A percentile compares a stretch with the other conserved stretches of the same genome.
These are phyloP conservation scores for Trematocara stigmaticum DNA, from an alignment of 2,113 vertebrate species.

Conservation along the genomic window DNA sequence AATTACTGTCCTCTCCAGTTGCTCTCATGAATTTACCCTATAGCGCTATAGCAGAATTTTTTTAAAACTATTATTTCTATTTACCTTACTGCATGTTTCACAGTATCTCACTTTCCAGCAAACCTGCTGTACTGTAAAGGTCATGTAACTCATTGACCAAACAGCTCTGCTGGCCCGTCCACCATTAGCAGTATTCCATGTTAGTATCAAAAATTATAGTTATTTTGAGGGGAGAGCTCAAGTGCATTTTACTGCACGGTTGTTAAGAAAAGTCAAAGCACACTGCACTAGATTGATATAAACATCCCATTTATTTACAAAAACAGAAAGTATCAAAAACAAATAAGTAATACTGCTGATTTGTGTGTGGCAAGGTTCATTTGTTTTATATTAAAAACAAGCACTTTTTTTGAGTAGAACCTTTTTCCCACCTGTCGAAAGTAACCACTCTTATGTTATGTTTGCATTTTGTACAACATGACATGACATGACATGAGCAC, in stretches of 20 bases:
- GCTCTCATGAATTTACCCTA: neutral
- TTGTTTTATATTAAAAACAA: neutral
- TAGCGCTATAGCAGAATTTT: neutral
- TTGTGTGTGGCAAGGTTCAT: neutral
- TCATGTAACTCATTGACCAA: neutral
- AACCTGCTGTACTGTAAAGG: neutral
- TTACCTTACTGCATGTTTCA: neutral
- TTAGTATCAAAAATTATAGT: rapidly evolving
- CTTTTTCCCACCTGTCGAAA: neutral
- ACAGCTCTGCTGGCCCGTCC: neutral
- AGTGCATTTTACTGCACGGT: neutral
- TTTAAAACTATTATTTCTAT: neutral
- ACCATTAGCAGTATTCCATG: neutral
- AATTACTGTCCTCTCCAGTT: neutral
- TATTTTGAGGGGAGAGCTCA: neutral
- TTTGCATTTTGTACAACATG: neutral
- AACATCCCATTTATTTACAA: neutral
- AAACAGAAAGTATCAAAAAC: neutral
- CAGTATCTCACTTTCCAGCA: neutral
- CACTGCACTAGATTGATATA: neutral
- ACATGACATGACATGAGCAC: neutral
- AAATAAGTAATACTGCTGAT: neutral
- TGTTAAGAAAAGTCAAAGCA: neutral
- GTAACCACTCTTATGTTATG: neutral
- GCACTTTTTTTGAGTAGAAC: neutral